These are phyloP conservation scores for Cyclura pinguis DNA, from an alignment of 2,797 vertebrate genomes.

Conservation along the genomic window DNA sequence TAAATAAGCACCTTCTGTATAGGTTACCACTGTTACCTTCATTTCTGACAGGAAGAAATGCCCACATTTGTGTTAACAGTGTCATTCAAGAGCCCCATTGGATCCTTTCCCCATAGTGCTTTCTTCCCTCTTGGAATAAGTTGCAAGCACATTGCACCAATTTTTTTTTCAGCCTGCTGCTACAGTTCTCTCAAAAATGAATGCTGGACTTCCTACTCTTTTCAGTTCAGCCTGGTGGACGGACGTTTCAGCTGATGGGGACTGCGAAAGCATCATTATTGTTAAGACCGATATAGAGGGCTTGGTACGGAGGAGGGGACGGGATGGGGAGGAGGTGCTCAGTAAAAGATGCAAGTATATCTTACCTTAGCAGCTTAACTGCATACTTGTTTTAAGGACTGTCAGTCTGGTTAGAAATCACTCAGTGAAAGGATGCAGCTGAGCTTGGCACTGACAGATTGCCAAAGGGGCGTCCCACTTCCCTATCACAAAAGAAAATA, in stretches of 20 bases:
- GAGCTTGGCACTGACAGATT: constrained; percentile 82
- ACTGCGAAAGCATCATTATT: constrained; percentile 59
- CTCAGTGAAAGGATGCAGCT: constrained; percentile 81
- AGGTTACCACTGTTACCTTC: constrained; percentile 63
- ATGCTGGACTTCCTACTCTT: background rate
- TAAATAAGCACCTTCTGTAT: constrained; percentile 52
- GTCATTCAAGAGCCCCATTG: background rate
- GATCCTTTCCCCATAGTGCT: background rate
- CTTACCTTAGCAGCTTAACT: constrained; percentile 97
- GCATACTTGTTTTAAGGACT: constrained; percentile 95
- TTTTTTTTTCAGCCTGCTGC: background rate
- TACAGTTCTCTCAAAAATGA: background rate
- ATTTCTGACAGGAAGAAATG: constrained; percentile 39
- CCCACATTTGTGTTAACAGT: background rate
- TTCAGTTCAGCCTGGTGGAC: background rate
- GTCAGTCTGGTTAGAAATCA: constrained; percentile 87
- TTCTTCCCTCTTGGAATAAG: background rate
- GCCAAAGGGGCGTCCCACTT: constrained; percentile 83
- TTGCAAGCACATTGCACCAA: background rate
- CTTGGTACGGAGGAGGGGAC: constrained; percentile 30
- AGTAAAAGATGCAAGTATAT: constrained; percentile 58
- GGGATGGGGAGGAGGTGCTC: background rate
- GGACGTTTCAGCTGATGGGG: constrained; percentile 49
- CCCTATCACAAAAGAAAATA: constrained; percentile 83
- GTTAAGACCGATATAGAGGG: constrained; percentile 65